A percentile compares a stretch with the other conserved stretches of the same genome.
These are phyloP conservation scores for Amblyraja radiata DNA, from an alignment of 2,797 vertebrate genomes.

Conservation along the genomic window DNA sequence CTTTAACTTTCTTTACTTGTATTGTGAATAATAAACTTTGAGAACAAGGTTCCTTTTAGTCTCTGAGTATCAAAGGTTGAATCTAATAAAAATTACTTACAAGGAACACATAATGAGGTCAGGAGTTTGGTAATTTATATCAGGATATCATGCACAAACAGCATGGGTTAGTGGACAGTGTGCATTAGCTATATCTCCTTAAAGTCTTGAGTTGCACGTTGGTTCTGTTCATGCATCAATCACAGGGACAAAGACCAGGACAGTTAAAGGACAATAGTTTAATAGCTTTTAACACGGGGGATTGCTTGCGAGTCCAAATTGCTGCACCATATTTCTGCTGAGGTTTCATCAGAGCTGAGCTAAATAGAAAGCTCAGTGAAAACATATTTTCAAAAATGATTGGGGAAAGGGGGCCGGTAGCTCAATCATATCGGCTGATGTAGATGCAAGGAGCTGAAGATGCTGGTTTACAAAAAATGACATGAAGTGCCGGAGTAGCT, in stretches of 20 bases:
- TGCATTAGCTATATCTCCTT: background rate
- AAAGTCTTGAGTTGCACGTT: background rate
- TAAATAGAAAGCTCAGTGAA: background rate
- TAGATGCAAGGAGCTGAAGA: no score
- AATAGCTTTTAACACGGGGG: background rate
- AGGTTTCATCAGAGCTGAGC: background rate
- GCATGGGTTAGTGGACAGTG: background rate
- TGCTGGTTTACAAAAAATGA: no score
- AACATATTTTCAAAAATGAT: background rate
- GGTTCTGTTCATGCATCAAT: background rate
- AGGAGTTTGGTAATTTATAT: background rate
- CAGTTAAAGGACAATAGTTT: background rate
- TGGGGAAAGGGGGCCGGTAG: background rate
- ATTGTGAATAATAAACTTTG: background rate
- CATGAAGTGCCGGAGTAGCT: no score
- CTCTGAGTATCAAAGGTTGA: background rate
- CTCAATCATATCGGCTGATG: background rate
- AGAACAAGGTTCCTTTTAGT: background rate
- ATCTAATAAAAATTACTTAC: slow-evolving; percentile 4
- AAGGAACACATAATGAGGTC: background rate
- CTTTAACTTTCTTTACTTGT: background rate
- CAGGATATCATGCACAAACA: background rate
- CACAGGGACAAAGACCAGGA: background rate
- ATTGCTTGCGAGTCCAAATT: background rate
- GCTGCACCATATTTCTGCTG: background rate